phyloP scores from a whole-genome alignment of 2,888 invertebrate genomes.

The Parasteatoda lunata region DNA sequence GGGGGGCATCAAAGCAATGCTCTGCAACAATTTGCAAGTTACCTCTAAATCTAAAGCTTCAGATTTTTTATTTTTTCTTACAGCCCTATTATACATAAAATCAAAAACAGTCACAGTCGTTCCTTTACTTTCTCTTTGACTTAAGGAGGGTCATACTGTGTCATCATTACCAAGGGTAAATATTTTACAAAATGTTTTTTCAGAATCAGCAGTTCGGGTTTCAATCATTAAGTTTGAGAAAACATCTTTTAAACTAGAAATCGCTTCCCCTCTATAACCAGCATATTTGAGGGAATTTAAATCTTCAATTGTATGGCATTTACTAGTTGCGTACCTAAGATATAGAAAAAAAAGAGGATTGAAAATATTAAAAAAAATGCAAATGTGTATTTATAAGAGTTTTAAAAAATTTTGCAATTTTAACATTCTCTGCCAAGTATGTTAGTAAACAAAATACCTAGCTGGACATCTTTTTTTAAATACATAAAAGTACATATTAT shows the following conservation, averaged over 20 bases:
- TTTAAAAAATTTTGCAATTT: too few species aligned
- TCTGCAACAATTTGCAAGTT: slow-evolving; percentile 79
- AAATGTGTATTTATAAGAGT: too few species aligned
- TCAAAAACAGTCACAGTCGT: slow-evolving; percentile 83
- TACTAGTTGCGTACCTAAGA: slow-evolving; percentile 80
- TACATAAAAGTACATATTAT: too few species aligned
- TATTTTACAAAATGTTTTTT: slow-evolving; percentile 79
- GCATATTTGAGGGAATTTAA: slow-evolving; percentile 78
- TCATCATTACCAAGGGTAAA: slow-evolving; percentile 77
- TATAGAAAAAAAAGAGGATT: neutral
- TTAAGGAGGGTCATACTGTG: slow-evolving; percentile 73
- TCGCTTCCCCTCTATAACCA: slow-evolving; percentile 82
- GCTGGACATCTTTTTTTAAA: too few species aligned
- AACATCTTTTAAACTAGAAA: slow-evolving; percentile 80
- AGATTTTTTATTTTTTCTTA: slow-evolving; percentile 79
- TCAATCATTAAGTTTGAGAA: slow-evolving; percentile 79
- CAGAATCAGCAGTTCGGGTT: slow-evolving; percentile 76
- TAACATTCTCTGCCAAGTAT: too few species aligned
- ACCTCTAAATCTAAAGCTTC: slow-evolving; percentile 78
- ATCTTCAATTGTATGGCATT: slow-evolving; percentile 78
- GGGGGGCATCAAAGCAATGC: slow-evolving; percentile 81
- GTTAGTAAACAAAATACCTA: too few species aligned
- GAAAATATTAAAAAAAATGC: neutral
- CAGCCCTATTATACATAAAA: slow-evolving; percentile 80
- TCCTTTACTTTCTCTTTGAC: slow-evolving; percentile 80